These are phyloP conservation scores for Platycheirus rosarum DNA, from an alignment of 2,888 invertebrate species.

Conservation along the genomic window DNA sequence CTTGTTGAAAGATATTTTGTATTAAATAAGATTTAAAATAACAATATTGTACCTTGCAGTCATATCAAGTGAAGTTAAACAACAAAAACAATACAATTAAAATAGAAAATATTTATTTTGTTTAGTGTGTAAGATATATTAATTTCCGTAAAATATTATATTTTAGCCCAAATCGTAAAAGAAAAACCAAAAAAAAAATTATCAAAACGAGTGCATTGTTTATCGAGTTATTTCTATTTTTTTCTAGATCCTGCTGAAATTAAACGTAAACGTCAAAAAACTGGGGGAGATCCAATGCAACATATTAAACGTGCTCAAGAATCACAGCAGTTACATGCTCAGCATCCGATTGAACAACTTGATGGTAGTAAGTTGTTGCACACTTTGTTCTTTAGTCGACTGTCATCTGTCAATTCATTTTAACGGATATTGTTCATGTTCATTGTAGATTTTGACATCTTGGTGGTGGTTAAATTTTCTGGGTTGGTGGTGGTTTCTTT, in stretches of 20 bases:
- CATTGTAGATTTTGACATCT: constrained; percentile 42
- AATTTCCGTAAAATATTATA: constrained; percentile 40
- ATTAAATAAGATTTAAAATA: constrained; percentile 59
- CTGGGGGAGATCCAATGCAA: constrained; percentile 82
- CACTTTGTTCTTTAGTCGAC: constrained; percentile 17
- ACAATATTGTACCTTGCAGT: constrained; percentile 66
- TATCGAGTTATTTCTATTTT: constrained; percentile 73
- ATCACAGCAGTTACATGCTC: constrained; percentile 77
- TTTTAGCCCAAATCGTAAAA: constrained; percentile 51
- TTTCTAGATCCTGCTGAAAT: constrained; percentile 85
- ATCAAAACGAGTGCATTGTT: constrained; percentile 75
- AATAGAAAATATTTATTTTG: constrained; percentile 46
- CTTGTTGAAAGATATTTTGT: constrained; percentile 52
- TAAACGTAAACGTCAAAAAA: constrained; percentile 83
- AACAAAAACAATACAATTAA: constrained; percentile 16
- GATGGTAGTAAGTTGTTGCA: constrained; percentile 81
- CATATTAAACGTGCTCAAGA: constrained; percentile 78
- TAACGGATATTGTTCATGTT: constrained; percentile 21
- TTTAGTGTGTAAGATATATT: constrained; percentile 49
- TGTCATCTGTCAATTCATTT: constrained; percentile 31
- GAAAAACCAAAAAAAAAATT: constrained; percentile 73
- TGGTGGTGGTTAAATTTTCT: background rate
- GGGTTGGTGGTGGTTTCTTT: background rate
- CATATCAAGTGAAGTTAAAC: constrained; percentile 71
- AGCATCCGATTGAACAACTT: constrained; percentile 78